Conservation (phyloP, 2,797 vertebrate species). For the Phoeniculus purpureus region DNA sequence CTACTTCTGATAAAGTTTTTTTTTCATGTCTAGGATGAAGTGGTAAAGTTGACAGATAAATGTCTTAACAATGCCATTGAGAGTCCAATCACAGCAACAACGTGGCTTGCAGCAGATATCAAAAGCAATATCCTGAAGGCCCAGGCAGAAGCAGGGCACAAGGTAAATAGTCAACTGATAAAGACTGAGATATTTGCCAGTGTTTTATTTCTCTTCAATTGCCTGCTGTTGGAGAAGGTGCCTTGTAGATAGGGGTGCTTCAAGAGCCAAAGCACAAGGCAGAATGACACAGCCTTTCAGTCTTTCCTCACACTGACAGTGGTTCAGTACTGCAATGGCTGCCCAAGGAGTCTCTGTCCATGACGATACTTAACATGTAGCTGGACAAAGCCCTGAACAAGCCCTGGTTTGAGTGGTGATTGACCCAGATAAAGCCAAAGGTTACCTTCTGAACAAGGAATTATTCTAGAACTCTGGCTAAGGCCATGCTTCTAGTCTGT, state of each 20-base stretch:
- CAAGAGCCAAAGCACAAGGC: background rate
- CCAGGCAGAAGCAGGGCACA: conserved; percentile 86
- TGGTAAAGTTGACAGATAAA: conserved; percentile 91
- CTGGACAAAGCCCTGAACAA: background rate
- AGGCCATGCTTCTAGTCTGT: background rate
- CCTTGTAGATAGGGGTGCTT: background rate
- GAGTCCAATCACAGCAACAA: conserved; percentile 75
- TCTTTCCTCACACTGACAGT: background rate
- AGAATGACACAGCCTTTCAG: background rate
- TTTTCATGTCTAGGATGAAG: conserved; percentile 83
- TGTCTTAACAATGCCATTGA: conserved; percentile 86
- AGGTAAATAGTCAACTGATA: conserved; percentile 76
- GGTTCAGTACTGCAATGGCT: accelerated
- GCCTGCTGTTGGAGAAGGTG: background rate
- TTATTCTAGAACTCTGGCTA: background rate
- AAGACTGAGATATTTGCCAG: background rate
- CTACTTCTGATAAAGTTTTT: conserved; percentile 28
- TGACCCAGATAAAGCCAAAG: background rate
- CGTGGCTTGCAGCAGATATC: conserved; percentile 84
- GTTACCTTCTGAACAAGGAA: background rate
- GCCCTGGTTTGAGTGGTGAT: background rate
- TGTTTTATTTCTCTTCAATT: background rate
- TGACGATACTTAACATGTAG: background rate
- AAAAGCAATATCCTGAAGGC: conserved; percentile 98
- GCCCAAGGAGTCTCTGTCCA: background rate